Percentiles rank a stretch among this genome's conserved stretches.
Evolutionary conservation across 2,113 vertebrate genomes (phyloP).

Genomic region (Anoplopoma fimbria): DNA sequence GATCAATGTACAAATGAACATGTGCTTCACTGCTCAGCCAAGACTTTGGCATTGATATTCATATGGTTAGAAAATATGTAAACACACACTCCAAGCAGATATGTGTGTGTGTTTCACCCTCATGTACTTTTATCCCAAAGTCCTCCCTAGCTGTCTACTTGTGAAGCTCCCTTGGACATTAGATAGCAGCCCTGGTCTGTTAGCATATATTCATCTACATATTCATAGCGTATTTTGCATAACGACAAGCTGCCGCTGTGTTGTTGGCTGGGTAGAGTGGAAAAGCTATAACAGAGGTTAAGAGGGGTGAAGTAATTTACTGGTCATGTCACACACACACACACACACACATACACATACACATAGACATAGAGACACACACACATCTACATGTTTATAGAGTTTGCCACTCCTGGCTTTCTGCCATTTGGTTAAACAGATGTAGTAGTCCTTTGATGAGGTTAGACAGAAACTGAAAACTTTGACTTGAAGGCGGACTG

Average conservation of each 20-base stretch:
- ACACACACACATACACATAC: not conserved
- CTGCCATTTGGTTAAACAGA: constrained; percentile 28
- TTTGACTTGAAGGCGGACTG: not conserved
- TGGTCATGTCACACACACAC: constrained; percentile 3
- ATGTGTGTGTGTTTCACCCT: constrained; percentile 7
- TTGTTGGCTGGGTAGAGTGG: constrained; percentile 36
- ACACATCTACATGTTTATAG: constrained; percentile 7
- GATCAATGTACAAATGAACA: constrained; percentile 27
- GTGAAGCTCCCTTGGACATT: constrained; percentile 43
- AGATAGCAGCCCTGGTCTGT: constrained; percentile 25
- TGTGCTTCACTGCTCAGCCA: constrained; percentile 15
- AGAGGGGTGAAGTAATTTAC: constrained; percentile 50
- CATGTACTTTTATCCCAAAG: not conserved
- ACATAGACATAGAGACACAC: not conserved
- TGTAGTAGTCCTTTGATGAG: constrained; percentile 29
- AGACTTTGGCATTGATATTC: constrained; percentile 39
- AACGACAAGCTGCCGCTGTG: constrained; percentile 44
- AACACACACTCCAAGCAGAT: constrained; percentile 18
- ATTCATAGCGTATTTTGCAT: constrained; percentile 60
- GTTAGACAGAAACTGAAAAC: constrained; percentile 12
- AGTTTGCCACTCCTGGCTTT: constrained; percentile 16
- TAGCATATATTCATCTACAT: constrained; percentile 61
- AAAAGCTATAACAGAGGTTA: constrained; percentile 55
- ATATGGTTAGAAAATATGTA: constrained; percentile 9
- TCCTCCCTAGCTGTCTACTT: constrained; percentile 27